Evolutionary conservation across 2,888 invertebrate species (phyloP).

Genomic region (Caenorhabditis virilis): DNA sequence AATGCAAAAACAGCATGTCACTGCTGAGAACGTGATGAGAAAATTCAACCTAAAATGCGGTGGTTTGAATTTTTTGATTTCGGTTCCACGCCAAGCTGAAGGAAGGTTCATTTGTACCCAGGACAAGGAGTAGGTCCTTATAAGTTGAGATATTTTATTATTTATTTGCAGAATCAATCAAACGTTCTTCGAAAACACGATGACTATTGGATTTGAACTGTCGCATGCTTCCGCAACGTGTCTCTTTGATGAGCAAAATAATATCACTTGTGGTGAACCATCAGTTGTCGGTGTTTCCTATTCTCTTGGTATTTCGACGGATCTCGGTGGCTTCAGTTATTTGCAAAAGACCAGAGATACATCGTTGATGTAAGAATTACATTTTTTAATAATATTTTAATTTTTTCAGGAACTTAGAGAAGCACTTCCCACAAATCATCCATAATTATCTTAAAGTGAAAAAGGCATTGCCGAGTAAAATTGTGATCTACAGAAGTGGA

Average conservation of each 20-base stretch:
- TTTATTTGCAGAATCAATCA: too few relatives aligned
- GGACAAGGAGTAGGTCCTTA: background rate
- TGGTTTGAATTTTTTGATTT: slow-evolving; percentile 32
- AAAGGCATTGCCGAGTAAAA: slow-evolving; percentile 10
- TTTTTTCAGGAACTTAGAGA: background rate
- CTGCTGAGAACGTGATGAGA: slow-evolving; percentile 38
- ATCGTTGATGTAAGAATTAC: background rate
- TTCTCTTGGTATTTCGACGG: slow-evolving; percentile 6
- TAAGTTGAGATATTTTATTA: too few relatives aligned
- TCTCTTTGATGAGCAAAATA: slow-evolving; percentile 24
- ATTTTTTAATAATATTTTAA: too few relatives aligned
- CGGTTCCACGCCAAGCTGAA: slow-evolving; percentile 1
- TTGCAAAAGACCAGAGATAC: slow-evolving; percentile 17
- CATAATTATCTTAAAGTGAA: background rate
- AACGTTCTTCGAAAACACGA: slow-evolving; percentile 20
- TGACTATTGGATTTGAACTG: slow-evolving; percentile 45
- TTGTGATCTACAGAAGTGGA: slow-evolving; percentile 37
- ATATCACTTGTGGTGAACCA: slow-evolving; percentile 26
- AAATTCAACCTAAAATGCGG: slow-evolving; percentile 48
- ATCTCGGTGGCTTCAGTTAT: slow-evolving; percentile 29
- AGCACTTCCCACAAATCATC: background rate
- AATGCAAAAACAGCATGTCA: slow-evolving; percentile 18
- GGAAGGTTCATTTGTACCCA: slow-evolving; percentile 9
- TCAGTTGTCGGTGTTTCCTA: slow-evolving; percentile 44
- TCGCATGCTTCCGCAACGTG: slow-evolving; percentile 36